Evolutionary conservation across 1,140 invertebrate genomes (phyloP).

Genomic region (Trypoxylus dichotomus): DNA sequence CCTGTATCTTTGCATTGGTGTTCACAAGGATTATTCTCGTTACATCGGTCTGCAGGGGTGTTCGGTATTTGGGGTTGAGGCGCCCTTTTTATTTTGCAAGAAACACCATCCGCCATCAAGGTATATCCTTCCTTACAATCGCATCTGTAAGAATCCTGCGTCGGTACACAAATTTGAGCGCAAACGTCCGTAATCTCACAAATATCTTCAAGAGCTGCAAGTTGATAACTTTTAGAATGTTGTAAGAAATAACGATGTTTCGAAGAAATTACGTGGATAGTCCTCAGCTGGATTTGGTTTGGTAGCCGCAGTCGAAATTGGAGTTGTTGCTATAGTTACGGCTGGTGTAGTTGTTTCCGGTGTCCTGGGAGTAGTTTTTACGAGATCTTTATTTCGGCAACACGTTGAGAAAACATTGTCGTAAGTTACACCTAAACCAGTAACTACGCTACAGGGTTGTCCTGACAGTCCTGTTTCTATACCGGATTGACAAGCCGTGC

Average conservation of each 20-base stretch:
- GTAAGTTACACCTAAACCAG: slow-evolving; percentile 41
- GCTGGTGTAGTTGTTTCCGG: slow-evolving; percentile 36
- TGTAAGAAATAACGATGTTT: background rate
- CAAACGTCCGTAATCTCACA: slow-evolving; percentile 71
- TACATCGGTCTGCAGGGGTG: slow-evolving; percentile 55
- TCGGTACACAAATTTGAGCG: slow-evolving; percentile 72
- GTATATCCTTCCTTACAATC: slow-evolving; percentile 68
- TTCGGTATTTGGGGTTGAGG: background rate
- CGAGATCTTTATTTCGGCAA: slow-evolving; percentile 40
- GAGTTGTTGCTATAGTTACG: slow-evolving; percentile 26
- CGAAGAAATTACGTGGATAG: background rate
- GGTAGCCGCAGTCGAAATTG: background rate
- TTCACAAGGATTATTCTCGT: slow-evolving; percentile 65
- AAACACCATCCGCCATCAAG: slow-evolving; percentile 61
- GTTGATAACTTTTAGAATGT: slow-evolving; percentile 34
- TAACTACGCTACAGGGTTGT: slow-evolving; percentile 36
- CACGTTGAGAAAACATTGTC: slow-evolving; percentile 44
- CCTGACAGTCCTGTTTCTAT: slow-evolving; percentile 38
- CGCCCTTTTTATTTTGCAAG: slow-evolving; percentile 55
- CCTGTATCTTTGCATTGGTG: slow-evolving; percentile 68
- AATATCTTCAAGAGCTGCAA: slow-evolving; percentile 59
- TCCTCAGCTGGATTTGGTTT: background rate
- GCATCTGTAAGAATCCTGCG: slow-evolving; percentile 71
- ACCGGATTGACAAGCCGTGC: slow-evolving; percentile 47
- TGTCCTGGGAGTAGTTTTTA: slow-evolving; percentile 37